Percentiles rank a stretch among this genome's conserved stretches.
These are phyloP conservation scores for Tiliqua scincoides DNA, from an alignment of 2,113 vertebrate species.

Conservation along the genomic window DNA sequence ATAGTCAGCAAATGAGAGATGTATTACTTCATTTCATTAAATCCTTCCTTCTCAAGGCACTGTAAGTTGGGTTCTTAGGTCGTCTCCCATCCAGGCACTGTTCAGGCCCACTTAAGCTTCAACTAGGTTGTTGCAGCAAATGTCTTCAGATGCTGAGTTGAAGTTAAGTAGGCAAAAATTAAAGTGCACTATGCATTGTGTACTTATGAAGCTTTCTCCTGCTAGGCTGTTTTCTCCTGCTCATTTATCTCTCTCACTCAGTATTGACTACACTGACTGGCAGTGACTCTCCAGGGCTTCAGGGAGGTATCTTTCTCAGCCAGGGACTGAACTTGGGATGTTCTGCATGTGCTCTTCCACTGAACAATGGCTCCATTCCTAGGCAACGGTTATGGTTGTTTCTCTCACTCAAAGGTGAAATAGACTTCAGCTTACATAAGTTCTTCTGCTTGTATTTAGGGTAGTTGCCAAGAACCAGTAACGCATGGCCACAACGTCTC, in stretches of 20 bases:
- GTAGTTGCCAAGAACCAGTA: not conserved
- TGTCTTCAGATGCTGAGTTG: not conserved
- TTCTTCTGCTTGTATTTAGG: not conserved
- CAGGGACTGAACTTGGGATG: too few relatives aligned
- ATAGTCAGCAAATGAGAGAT: conserved; percentile 29
- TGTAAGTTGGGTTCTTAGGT: not conserved
- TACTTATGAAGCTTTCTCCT: too few relatives aligned
- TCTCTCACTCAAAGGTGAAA: conserved; percentile 34
- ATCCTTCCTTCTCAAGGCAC: not conserved
- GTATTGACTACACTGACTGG: too few relatives aligned
- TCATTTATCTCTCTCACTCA: conserved; percentile 22
- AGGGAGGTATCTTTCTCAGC: too few relatives aligned
- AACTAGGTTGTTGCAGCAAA: not conserved
- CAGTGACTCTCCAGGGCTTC: too few relatives aligned
- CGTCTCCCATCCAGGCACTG: not conserved
- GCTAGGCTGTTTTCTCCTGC: not conserved
- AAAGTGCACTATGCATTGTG: conserved; percentile 1
- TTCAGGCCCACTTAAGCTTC: not conserved
- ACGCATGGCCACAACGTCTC: not conserved
- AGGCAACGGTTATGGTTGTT: not conserved
- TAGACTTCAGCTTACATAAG: not conserved
- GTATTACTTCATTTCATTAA: not conserved
- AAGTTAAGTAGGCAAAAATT: conserved; percentile 41
- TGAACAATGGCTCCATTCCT: not conserved
- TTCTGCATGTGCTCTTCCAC: too few relatives aligned